phyloP scores from a whole-genome alignment of 2,797 vertebrate species.

The Lophotriccus pileatus region DNA sequence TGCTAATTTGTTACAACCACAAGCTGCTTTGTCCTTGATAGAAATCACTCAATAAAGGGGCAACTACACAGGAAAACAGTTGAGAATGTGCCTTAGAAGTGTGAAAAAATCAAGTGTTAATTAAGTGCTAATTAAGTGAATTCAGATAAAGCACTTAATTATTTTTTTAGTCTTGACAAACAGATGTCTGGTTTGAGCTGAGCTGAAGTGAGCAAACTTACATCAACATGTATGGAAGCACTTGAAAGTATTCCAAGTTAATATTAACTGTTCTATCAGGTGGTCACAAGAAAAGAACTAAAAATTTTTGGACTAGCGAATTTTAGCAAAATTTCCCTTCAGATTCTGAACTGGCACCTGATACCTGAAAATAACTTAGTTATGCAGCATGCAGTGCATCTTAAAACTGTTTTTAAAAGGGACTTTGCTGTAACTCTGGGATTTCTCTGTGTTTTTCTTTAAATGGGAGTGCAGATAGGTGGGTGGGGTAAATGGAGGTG shows the following conservation, averaged over 20 bases:
- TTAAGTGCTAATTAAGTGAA: background rate
- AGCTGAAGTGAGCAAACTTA: background rate
- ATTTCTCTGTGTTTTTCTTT: background rate
- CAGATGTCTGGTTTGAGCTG: background rate
- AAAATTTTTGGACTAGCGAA: background rate
- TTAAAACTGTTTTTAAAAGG: background rate
- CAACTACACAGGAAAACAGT: background rate
- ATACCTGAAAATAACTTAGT: background rate
- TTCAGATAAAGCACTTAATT: background rate
- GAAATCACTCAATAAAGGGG: background rate
- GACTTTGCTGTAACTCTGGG: background rate
- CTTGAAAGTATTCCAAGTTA: background rate
- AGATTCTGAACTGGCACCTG: background rate
- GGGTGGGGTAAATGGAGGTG: background rate
- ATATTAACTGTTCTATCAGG: rapidly evolving
- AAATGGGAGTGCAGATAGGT: background rate
- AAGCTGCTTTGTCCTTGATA: background rate
- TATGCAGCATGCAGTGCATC: background rate
- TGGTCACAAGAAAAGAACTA: background rate
- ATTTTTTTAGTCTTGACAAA: background rate
- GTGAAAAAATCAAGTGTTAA: background rate
- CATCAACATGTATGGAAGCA: background rate
- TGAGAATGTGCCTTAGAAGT: background rate
- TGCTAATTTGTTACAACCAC: background rate
- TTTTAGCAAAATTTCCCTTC: background rate